Percentiles rank a stretch among this genome's conserved stretches.
phyloP scores from a whole-genome alignment of 2,113 vertebrate species.

The Melierax canorus region DNA sequence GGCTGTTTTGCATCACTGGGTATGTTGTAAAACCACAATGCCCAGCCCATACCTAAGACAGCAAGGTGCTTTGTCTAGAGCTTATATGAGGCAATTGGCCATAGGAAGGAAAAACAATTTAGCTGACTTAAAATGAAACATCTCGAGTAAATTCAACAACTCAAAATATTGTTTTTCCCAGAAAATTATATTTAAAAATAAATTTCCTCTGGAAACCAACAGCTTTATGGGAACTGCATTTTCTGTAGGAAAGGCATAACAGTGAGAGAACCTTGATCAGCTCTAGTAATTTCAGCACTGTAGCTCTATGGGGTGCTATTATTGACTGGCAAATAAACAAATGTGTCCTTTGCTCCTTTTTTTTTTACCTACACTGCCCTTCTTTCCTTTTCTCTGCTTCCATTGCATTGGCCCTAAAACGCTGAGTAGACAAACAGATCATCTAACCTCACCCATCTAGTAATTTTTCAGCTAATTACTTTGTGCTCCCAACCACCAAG shows the following conservation, averaged over 20 bases:
- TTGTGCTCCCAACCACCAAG: background rate
- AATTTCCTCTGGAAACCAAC: background rate
- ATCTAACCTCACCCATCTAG: conserved; percentile 5
- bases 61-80: background rate
- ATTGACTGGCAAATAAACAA: background rate
- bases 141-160: background rate
- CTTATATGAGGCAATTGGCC: background rate
- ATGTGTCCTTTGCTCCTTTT: background rate
- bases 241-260: background rate
- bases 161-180: background rate
- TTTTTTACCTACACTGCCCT: background rate
- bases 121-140: background rate
- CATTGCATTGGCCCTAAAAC: background rate
- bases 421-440: background rate
- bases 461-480: conserved; percentile 37
- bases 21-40: background rate
- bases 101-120: background rate
- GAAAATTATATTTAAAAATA: background rate
- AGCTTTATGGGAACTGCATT: background rate
- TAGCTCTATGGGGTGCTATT: background rate
- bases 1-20: background rate
- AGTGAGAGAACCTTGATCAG: background rate
- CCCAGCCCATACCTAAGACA: background rate
- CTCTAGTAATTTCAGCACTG: background rate
- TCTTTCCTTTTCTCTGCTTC: background rate